Percentiles rank a stretch among this genome's conserved stretches.
These are phyloP conservation scores for Diuraphis noxia DNA, from an alignment of 1,140 invertebrate species.

Conservation along the genomic window DNA sequence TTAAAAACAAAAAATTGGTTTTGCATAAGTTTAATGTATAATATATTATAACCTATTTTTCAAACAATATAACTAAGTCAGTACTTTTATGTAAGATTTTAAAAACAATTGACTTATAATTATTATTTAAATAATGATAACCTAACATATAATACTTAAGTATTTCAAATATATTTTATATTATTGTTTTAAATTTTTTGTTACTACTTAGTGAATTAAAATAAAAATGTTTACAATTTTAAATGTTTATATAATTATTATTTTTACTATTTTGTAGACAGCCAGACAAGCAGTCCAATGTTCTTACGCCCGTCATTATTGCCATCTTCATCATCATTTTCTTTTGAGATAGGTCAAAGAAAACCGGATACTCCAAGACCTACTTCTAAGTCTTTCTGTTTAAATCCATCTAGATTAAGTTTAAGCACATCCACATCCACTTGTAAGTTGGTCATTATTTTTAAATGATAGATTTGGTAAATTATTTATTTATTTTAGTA, in stretches of 20 bases:
- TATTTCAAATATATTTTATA: background rate
- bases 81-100: background rate
- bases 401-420: constrained; percentile 50
- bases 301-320: constrained; percentile 49
- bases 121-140: background rate
- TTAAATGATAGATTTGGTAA: background rate
- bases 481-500: too few relatives aligned
- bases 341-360: constrained; percentile 39
- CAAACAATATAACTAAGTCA: background rate
- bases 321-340: constrained; percentile 48
- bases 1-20: too few relatives aligned
- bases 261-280: constrained; percentile 17
- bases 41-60: too few relatives aligned
- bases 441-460: constrained; percentile 22
- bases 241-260: background rate
- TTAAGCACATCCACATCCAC: constrained; percentile 31
- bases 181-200: background rate
- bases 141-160: background rate
- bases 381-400: constrained; percentile 42
- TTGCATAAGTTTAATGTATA: too few relatives aligned
- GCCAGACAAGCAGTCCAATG: constrained; percentile 30
- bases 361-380: constrained; percentile 52
- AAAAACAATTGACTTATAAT: background rate
- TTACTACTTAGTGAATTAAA: background rate
- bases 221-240: background rate